Conservation (phyloP, 2,113 vertebrate species). For the Leptocoma aspasia region DNA sequence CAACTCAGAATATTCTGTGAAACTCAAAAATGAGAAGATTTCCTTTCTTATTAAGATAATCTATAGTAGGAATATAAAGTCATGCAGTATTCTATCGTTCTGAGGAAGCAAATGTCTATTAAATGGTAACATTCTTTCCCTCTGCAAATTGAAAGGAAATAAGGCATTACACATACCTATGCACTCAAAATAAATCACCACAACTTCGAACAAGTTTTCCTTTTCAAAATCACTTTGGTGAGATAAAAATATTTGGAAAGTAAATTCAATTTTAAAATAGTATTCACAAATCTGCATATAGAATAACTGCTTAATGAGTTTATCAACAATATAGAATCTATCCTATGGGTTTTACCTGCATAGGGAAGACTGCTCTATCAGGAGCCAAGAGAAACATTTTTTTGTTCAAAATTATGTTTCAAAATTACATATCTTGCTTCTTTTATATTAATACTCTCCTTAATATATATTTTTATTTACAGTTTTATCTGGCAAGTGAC, state of each 20-base stretch:
- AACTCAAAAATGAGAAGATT: neutral
- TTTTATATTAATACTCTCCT: neutral
- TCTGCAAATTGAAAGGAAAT: neutral
- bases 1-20: neutral
- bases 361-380: neutral
- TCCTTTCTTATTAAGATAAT: neutral
- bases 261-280: neutral
- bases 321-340: neutral
- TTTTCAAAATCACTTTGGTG: neutral
- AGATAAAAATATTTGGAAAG: neutral
- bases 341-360: neutral
- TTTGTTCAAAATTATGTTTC: neutral
- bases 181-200: neutral
- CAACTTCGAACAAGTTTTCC: neutral
- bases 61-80: neutral
- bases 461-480: conserved; percentile 8
- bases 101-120: neutral
- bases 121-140: neutral
- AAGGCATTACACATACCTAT: accelerated
- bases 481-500: conserved; percentile 89
- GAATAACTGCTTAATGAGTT: neutral
- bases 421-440: neutral
- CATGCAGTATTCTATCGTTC: neutral
- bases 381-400: neutral
- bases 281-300: neutral